phyloP scores from a whole-genome alignment of 1,140 invertebrate species.

The Sarcophaga peregrina region DNA sequence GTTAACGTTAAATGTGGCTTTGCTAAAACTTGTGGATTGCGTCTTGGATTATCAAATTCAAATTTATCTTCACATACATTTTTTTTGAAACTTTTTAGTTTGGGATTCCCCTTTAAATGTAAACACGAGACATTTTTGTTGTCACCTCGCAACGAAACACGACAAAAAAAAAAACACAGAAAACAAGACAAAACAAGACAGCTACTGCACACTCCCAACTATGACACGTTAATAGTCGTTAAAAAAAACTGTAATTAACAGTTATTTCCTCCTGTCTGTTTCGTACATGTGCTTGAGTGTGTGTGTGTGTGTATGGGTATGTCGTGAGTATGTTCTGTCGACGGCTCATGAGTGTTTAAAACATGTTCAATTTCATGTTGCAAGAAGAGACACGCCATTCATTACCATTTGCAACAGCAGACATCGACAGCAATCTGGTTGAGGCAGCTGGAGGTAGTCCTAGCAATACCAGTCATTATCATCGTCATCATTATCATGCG shows the following conservation, averaged over 20 bases:
- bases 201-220: neutral
- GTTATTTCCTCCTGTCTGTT: neutral
- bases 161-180: no score
- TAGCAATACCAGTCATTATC: neutral
- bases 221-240: neutral
- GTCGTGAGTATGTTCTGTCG: neutral
- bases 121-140: neutral
- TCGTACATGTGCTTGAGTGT: no score
- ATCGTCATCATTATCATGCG: neutral
- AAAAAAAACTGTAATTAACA: slow-evolving; percentile 25
- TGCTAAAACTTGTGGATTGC: no score
- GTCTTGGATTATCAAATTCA: no score
- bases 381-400: neutral
- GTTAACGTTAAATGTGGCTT: no score
- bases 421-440: neutral
- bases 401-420: neutral
- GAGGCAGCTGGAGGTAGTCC: no score
- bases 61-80: neutral
- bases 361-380: neutral
- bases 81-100: neutral
- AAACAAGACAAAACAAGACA: no score
- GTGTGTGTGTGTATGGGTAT: neutral
- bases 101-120: neutral
- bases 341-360: neutral
- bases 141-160: neutral